phyloP scores from a whole-genome alignment of 2,888 invertebrate genomes.

The Bedellia somnulentella region DNA sequence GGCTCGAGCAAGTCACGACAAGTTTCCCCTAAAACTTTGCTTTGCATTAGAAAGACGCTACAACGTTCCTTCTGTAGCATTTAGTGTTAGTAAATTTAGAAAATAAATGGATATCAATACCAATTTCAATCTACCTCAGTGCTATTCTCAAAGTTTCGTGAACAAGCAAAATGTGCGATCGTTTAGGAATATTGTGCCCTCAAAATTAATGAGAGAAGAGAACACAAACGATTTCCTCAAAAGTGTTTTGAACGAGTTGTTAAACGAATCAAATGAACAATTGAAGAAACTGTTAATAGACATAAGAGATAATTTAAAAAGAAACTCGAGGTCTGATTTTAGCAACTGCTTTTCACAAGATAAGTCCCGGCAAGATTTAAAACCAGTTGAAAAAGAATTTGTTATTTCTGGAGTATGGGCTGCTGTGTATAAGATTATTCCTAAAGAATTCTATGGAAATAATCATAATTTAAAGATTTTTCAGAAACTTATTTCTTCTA shows the following conservation, averaged over 20 bases:
- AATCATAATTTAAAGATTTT: conserved; percentile 32
- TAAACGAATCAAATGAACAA: too few relatives aligned
- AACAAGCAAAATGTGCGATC: conserved; percentile 46
- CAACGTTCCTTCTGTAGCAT: too few relatives aligned
- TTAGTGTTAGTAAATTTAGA: too few relatives aligned
- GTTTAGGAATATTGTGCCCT: conserved; percentile 26
- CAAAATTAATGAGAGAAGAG: conserved; percentile 20
- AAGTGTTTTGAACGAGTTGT: conserved; percentile 2
- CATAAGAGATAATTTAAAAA: conserved; percentile 23
- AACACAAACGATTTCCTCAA: conserved; percentile 11
- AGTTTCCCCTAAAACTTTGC: too few relatives aligned
- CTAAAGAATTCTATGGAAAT: conserved; percentile 26
- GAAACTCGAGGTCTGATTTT: conserved; percentile 26
- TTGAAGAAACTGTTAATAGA: too few relatives aligned
- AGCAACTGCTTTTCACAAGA: conserved; percentile 19
- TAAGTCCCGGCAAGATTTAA: conserved; percentile 13
- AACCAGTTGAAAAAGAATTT: conserved; percentile 21
- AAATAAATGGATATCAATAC: too few relatives aligned
- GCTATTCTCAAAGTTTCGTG: conserved; percentile 33
- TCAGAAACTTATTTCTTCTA: conserved; percentile 19
- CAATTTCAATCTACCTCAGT: conserved; percentile 22
- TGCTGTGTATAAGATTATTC: conserved; percentile 28
- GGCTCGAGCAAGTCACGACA: too few relatives aligned
- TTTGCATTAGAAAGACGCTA: too few relatives aligned
- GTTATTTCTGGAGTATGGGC: conserved; percentile 23